Evolutionary conservation across 2,888 invertebrate species (phyloP).

Genomic region (Folsomia manolachei): DNA sequence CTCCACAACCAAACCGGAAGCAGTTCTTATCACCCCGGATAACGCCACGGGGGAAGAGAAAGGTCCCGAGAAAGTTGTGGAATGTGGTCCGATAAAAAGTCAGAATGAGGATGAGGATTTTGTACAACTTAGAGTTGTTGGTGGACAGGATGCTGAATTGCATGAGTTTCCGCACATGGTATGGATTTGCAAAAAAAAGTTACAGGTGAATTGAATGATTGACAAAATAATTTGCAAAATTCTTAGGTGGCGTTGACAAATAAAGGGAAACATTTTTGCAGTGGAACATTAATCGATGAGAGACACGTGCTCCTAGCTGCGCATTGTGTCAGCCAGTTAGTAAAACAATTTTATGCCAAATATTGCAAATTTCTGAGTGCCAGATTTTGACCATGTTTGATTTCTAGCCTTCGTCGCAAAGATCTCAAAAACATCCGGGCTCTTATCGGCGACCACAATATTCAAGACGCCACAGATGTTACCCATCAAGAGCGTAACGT

Average conservation of each 20-base stretch:
- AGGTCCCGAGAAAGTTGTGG: slow-evolving; percentile 13
- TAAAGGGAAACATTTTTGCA: slow-evolving; percentile 53
- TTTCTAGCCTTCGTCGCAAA: slow-evolving; percentile 61
- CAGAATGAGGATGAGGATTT: neutral
- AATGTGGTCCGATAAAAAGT: slow-evolving; percentile 16
- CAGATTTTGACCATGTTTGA: neutral
- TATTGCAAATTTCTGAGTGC: neutral
- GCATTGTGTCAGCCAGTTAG: slow-evolving; percentile 66
- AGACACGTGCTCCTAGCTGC: slow-evolving; percentile 78
- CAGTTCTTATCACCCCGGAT: neutral
- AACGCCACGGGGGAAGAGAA: neutral
- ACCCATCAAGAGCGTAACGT: slow-evolving; percentile 75
- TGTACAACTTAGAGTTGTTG: slow-evolving; percentile 25
- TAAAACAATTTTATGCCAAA: slow-evolving; percentile 8
- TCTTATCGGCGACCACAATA: slow-evolving; percentile 78
- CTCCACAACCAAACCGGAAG: neutral
- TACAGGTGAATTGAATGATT: neutral
- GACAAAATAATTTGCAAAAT: neutral
- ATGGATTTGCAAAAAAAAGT: too few species aligned
- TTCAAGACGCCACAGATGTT: slow-evolving; percentile 56
- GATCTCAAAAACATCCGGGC: slow-evolving; percentile 79
- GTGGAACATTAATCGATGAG: slow-evolving; percentile 58
- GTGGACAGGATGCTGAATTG: slow-evolving; percentile 21
- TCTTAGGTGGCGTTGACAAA: slow-evolving; percentile 71
- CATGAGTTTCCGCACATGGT: slow-evolving; percentile 31